A percentile compares a stretch with the other conserved stretches of the same genome.
These are phyloP conservation scores for Actinopyga echinites DNA, from an alignment of 53 echinoderm and acorn worm genomes.

Conservation along the genomic window DNA sequence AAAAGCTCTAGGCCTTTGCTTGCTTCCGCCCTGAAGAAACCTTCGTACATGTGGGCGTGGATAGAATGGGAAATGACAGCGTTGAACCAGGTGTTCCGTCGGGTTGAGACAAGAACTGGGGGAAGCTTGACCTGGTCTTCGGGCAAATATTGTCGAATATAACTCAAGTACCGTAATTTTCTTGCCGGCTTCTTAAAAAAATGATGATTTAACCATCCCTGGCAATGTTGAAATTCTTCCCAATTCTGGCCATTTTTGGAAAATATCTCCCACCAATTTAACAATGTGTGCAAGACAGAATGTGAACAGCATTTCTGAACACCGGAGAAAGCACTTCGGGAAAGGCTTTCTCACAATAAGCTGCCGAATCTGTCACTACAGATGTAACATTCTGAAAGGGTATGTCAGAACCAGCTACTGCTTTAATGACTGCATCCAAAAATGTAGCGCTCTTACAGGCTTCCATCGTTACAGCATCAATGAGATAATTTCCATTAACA, in stretches of 20 bases:
- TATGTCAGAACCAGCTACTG: conserved; percentile 40
- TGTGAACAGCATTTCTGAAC: conserved; percentile 45
- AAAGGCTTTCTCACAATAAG: conserved; percentile 65
- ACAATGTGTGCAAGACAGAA: conserved; percentile 71
- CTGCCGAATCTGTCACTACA: conserved; percentile 62
- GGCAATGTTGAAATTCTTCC: conserved; percentile 46
- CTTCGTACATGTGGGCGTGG: conserved; percentile 61
- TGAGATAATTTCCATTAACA: conserved; percentile 53
- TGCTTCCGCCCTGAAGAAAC: conserved; percentile 59
- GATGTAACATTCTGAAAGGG: conserved; percentile 56
- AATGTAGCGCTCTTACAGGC: conserved; percentile 60
- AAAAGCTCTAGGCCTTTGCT: conserved; percentile 64
- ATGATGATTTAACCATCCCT: conserved; percentile 57
- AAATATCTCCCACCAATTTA: conserved; percentile 62
- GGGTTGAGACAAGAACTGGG: conserved; percentile 64
- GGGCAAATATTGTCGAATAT: conserved; percentile 55
- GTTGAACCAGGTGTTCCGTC: conserved; percentile 68
- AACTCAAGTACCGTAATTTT: conserved; percentile 58
- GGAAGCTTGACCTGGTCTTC: conserved; percentile 63
- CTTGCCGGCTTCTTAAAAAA: conserved; percentile 68
- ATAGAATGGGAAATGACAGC: conserved; percentile 53
- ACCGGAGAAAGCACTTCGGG: conserved; percentile 60
- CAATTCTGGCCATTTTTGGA: conserved; percentile 61
- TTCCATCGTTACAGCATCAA: conserved; percentile 61
- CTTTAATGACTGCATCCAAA: conserved; percentile 54